Conservation (phyloP, 2,113 vertebrate species). For the Cyprinus carpio region DNA sequence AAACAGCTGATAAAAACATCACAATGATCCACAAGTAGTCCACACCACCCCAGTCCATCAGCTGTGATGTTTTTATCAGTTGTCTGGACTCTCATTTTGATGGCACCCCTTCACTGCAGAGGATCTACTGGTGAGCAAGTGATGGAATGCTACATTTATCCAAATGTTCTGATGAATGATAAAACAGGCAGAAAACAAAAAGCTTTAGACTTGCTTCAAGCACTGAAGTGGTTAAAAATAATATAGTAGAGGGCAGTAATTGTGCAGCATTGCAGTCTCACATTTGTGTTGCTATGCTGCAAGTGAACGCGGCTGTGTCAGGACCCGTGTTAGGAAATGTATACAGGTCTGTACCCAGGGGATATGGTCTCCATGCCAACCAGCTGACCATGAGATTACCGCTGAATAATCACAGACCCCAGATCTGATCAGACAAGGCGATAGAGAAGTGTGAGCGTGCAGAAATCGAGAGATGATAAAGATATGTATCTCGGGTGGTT, state of each 20-base stretch:
- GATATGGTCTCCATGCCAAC: conserved; percentile 11
- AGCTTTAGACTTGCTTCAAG: too few species aligned
- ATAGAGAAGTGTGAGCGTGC: conserved; percentile 55
- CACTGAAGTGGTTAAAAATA: not conserved
- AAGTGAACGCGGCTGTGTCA: not conserved
- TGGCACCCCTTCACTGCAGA: too few species aligned
- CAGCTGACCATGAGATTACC: conserved; percentile 65
- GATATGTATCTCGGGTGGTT: not conserved
- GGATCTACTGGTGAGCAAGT: too few species aligned
- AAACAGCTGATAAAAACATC: too few species aligned
- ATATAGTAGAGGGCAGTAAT: not conserved
- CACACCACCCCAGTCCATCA: too few species aligned
- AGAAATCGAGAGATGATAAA: not conserved
- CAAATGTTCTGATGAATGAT: not conserved
- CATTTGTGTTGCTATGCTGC: conserved; percentile 49
- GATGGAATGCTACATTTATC: too few species aligned
- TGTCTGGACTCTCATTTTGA: too few species aligned
- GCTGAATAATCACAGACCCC: conserved; percentile 33
- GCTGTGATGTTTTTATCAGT: too few species aligned
- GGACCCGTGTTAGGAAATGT: not conserved
- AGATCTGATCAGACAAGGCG: conserved; percentile 53
- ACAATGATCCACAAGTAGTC: too few species aligned
- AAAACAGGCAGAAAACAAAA: not conserved
- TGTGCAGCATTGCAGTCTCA: not conserved
- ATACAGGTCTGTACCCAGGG: not conserved